Base-by-base conservation (phyloP, 2,113 vertebrate species). In the Ageneiosus marmoratus region DNA sequence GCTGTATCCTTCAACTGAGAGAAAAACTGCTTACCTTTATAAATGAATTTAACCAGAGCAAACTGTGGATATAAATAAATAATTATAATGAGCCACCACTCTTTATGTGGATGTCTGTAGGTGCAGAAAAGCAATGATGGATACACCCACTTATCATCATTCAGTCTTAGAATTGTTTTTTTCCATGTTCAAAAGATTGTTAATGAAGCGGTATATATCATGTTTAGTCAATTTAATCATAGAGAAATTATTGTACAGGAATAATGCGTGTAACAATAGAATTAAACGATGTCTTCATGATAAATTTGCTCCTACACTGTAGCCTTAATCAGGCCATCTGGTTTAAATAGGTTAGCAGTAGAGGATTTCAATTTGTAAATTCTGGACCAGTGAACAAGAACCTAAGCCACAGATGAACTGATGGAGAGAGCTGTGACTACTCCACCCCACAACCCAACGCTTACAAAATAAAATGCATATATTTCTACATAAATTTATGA, bases 21-120 rank as follows among this genome's bases (percentile, higher is more conserved):
- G 69, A 77, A 77, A 29, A 63, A 56, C 41, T 69, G n/a, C 58
- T 56, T 75, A 82, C 58, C 12, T 72, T 53, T 53, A 56, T 67
- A 27, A 67, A 50, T 65, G 16, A 11, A 79, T 86, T 75, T 65
- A 12, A 22, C 29, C 63, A 20, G 80, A 9, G 18, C 22, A 41
- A 41, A 18, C 18, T 65, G 29, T 62, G 10, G 1, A 29, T 16
- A 62, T 65, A 16, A 34, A 34, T 41, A 5, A 3, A 63, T 41
- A 29, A 34, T 65, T 10, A 60, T 60, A 65, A 63, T 63, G 15
- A 65, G 27, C 27, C 13, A 63, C 3, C 10, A 27, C 3, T 67
- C 22, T 41, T 67, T 65, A 9, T 65, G 8, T 65, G 16, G 32
- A 34, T 37, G 18, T 65, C 62, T 37, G 9, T 65, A 2, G 32